Evolutionary conservation across 1,140 invertebrate species (phyloP), one percentile per base, ranked within the genome.

Genomic region (Neodiprion virginianus): DNA sequence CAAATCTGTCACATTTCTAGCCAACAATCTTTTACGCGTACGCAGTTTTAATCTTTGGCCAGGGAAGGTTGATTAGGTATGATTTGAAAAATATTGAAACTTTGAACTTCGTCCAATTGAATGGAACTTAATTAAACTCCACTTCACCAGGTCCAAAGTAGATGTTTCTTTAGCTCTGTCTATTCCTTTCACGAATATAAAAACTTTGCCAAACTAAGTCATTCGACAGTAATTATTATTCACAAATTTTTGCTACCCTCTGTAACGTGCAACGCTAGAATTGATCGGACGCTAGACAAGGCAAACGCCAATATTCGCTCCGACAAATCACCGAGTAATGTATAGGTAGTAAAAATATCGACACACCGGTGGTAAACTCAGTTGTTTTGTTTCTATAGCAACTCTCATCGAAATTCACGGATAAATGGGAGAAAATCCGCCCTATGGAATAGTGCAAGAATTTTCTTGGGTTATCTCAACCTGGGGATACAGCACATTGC

Each of bases 321-420:
- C 53, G 8, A 61, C 53, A 61, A 61, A 61, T 61, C 53, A 17
- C 53, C 8, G 53, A 17, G 53, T 12, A 17, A 61, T 61, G n/a
- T 61, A 61, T 61, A 8, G 11, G n/a, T 12, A 61, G 53, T 61
- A 61, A 61, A 61, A 61, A 61, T 61, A 61, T 61, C n/a, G 53
- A 61, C 53, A 61, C 53, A 61, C 11, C n/a, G 7, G 11, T 17
- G 11, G 53, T 61, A 61, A 61, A 8, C 67, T 74, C 67, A 77
- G 76, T 78, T 82, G 77, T 81, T 82, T 75, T 73, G 79, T 83
- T 80, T n/a, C 79, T 67, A 79, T 83, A 74, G 74, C 69, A 78
- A 83, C 81, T 50, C 12, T 68, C 40, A 23, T 11, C 11, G 5
- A 49, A 61, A 12, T 75, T 69, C 73, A 53, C 71, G 67, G 74